A percentile compares a stretch with the other conserved stretches of the same genome.
phyloP scores from a whole-genome alignment of 37 sponge, comb jelly and placozoan species.

The Oscarella lobularis region DNA sequence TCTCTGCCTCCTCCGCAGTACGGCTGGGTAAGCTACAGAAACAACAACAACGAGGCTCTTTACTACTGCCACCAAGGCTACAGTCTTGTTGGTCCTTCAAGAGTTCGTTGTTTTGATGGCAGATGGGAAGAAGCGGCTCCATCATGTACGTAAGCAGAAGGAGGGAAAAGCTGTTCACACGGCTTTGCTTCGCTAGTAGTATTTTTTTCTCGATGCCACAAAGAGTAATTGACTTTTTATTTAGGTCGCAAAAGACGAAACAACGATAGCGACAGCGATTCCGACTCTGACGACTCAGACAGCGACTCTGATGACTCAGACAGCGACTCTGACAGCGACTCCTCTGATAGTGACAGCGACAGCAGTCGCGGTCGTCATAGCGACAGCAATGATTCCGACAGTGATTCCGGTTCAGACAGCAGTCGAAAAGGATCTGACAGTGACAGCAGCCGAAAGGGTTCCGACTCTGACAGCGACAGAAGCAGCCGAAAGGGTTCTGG shows the following conservation, averaged over 20 bases:
- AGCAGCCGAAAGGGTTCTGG: too few species aligned
- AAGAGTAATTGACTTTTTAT: too few species aligned
- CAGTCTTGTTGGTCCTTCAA: neutral
- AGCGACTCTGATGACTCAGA: neutral
- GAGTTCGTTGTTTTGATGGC: neutral
- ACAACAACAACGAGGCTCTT: neutral
- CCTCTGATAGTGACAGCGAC: neutral
- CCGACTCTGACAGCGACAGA: constrained; percentile 1
- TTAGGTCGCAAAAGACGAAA: neutral
- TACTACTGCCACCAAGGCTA: neutral
- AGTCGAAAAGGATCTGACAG: neutral
- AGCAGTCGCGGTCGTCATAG: neutral
- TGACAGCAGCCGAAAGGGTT: neutral
- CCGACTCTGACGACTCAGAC: neutral
- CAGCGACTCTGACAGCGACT: neutral
- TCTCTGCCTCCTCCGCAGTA: too few species aligned
- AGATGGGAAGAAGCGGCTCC: neutral
- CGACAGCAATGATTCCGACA: neutral
- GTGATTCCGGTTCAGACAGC: neutral
- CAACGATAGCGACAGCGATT: neutral
- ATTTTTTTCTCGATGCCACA: too few species aligned
- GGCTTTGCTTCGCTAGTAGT: neutral
- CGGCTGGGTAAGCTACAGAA: neutral
- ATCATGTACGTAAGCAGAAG: neutral
- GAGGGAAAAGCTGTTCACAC: neutral